Evolutionary conservation across 2,888 invertebrate species (phyloP), one percentile per base, ranked within the genome.

Genomic region (Drosophila birchii): DNA sequence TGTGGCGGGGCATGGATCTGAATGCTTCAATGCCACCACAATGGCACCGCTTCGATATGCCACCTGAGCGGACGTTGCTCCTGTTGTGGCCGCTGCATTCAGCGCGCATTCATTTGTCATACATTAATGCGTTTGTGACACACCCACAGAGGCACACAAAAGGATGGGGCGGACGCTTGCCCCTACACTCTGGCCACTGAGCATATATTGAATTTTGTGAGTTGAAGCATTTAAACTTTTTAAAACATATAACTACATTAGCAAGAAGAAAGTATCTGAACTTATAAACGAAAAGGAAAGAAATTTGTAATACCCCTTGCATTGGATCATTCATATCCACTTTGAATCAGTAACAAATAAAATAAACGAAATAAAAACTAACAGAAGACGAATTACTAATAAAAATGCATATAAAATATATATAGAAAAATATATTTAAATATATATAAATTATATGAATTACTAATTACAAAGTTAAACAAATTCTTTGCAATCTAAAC

Each of bases 181-280:
- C 36, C 20, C 64, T 51, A 51, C 36, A 36, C 44, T 53, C 44
- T 53, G 66, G 34, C 23, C 64, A 56, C 56, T 39, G 62, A 41
- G 62, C 77, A 79, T 88, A 86, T 83, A 83, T 83, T 88, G 86
- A 88, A 86, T 88, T 83, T 88, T 76, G 39, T 83, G 88, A 86
- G 88, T 83, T 82, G 75, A 78, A 86, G 88, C 80, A 78, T 88
- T 86, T 82, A 76, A 85, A 14, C 5, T 5, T 88, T 83, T 73
- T 29, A 29, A 88, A 75, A 79, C 69, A 78, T 56, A 79, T 73
- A 86, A 81, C 38, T 36, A n/a, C 2, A 18, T 12, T 5, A 29
- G 45, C 62, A 20, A 62, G 12, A 1, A 9, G 12, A 5, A 16
- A 5, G 11, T 62, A 59, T 38, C 44, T 18, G 11, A 5, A 6